Evolutionary conservation across 23 tunicate genomes (phyloP), one percentile per base, ranked within the genome.

Genomic region (Trididemnum miniatum): DNA sequence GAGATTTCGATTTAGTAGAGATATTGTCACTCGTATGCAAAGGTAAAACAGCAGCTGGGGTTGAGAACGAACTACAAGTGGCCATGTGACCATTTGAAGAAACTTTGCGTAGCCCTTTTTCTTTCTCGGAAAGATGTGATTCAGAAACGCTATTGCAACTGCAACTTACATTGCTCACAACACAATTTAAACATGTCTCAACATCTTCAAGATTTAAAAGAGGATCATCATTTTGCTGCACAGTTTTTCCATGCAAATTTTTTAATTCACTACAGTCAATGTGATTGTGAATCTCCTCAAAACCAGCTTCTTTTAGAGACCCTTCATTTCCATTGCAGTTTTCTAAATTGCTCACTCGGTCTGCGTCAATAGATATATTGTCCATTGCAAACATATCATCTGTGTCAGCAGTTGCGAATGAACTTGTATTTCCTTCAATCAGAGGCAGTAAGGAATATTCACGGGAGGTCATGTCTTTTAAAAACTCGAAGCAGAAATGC

Each of bases 401-500:
- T 5, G 38, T 28, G 3, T 69, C 75, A 12, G 75, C 2, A 7
- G 9, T 12, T 9, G 57, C 9, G 7, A 34, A 73, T 20, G 29
- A 9, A 73, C 22, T 38, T 37, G 57, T 1, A 5, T 77, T 57
- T 27, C 26, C 12, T 4, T 57, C 66, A 29, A 54, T 5, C 4
- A 28, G 63, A 28, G 83, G 31, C 9, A 88, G 59, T 64, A 93
- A 39, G 1, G 98, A 93, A 65, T 65, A 93, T 18, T 84, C 89
- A 0, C 36, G 82, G 18, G 85, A 54, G 0, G 50, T 34, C 39
- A 93, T 88, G 51, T 88, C 81, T 35, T 85, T 80, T 33, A 93
- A 54, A 67, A 93, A 93, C 29, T 93, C 89, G 74, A 93, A 93
- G 65, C 93, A 88, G 37, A 93, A 93, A 65, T 79, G 87, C 82